phyloP scores from a whole-genome alignment of 2,113 vertebrate species.

The Cygnus buccinator region DNA sequence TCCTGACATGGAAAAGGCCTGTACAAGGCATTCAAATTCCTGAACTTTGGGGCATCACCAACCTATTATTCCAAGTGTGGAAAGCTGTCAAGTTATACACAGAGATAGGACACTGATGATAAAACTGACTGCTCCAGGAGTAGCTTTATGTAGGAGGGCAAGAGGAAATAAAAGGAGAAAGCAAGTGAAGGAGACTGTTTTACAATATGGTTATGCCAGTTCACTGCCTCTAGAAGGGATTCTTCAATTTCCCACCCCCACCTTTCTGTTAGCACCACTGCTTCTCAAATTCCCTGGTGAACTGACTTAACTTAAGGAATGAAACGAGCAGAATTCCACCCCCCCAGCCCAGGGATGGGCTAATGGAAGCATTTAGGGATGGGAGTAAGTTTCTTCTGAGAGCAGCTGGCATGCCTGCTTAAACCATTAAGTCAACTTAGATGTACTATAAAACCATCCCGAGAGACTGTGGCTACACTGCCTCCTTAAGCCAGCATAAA shows the following conservation, averaged over 20 bases:
- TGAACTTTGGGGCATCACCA: background rate
- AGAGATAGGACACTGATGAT: background rate
- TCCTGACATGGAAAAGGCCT: background rate
- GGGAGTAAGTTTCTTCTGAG: background rate
- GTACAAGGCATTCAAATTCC: background rate
- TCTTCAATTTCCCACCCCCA: background rate
- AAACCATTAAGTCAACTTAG: background rate
- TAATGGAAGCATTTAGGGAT: background rate
- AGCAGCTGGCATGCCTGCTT: background rate
- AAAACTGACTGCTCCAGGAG: background rate
- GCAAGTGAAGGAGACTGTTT: background rate
- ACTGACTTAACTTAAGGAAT: background rate
- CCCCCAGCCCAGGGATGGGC: background rate
- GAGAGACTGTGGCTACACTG: background rate
- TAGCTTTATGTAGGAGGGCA: background rate
- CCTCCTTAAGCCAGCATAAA: background rate
- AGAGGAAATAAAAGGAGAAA: background rate
- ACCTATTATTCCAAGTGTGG: background rate
- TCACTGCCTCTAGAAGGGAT: background rate
- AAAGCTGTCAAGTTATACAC: conserved; percentile 5
- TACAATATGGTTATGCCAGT: background rate
- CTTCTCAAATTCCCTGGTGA: background rate
- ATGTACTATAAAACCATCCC: background rate
- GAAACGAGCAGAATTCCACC: background rate
- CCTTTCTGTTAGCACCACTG: background rate